A percentile compares a stretch with the other conserved stretches of the same genome.
Evolutionary conservation across 2,113 vertebrate species (phyloP).

Genomic region (Heterochromis multidens): DNA sequence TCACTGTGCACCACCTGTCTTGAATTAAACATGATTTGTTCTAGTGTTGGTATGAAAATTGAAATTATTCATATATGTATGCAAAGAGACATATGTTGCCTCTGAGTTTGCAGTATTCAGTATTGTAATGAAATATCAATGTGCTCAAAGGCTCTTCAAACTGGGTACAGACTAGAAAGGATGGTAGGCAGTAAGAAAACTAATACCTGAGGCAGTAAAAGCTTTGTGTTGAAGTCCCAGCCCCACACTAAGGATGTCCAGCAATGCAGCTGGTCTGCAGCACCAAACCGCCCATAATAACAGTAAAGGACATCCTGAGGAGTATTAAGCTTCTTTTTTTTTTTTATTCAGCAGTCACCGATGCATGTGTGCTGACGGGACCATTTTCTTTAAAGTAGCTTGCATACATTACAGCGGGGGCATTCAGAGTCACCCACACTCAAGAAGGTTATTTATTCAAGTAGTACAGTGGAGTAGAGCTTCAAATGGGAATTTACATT

Average conservation of each 20-base stretch:
- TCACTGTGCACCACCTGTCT: background rate
- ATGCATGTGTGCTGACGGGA: slow-evolving; percentile 42
- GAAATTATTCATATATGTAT: background rate
- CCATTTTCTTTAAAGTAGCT: slow-evolving; percentile 24
- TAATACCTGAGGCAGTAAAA: background rate
- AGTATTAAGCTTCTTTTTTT: background rate
- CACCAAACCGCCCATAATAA: slow-evolving; percentile 4
- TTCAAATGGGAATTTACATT: slow-evolving; percentile 45
- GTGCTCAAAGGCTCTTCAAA: background rate
- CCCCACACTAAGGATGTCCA: background rate
- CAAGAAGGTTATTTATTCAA: slow-evolving; percentile 37
- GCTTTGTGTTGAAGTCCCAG: background rate
- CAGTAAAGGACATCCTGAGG: slow-evolving; percentile 30
- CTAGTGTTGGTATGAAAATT: background rate
- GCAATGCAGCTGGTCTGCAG: background rate
- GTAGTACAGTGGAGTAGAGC: background rate
- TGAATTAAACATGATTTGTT: background rate
- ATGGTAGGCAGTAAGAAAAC: background rate
- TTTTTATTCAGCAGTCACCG: slow-evolving; percentile 17
- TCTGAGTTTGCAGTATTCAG: background rate
- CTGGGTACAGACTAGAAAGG: background rate
- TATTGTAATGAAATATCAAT: background rate
- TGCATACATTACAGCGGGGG: slow-evolving; percentile 20
- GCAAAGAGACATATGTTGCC: background rate
- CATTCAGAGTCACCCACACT: background rate